phyloP scores from a whole-genome alignment of 2,888 invertebrate species.

The Spilarctia lutea region DNA sequence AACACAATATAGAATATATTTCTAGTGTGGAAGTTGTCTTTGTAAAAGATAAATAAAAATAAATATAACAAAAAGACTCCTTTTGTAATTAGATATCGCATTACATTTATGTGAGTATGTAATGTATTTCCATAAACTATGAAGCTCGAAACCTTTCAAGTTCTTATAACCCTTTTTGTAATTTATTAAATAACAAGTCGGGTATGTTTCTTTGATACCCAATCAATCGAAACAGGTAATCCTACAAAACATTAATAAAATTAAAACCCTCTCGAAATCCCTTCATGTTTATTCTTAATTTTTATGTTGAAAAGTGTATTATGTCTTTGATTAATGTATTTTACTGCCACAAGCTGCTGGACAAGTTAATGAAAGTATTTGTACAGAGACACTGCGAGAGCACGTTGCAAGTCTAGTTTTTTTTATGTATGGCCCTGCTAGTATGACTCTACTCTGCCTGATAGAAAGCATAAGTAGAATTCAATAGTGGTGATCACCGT shows the following conservation, averaged over 20 bases:
- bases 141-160: not conserved
- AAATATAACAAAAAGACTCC: not conserved
- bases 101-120: not conserved
- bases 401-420: no score
- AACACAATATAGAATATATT: no score
- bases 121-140: not conserved
- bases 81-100: not conserved
- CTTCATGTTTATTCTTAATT: not conserved
- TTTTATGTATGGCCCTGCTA: no score
- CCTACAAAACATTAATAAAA: conserved; percentile 7
- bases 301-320: not conserved
- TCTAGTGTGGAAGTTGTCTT: no score
- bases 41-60: no score
- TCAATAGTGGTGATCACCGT: no score
- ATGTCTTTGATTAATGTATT: not conserved
- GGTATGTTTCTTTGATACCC: not conserved
- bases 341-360: not conserved
- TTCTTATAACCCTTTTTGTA: not conserved
- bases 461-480: no score
- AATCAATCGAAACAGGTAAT: conserved; percentile 17
- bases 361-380: not conserved
- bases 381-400: not conserved
- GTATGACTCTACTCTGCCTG: no score
- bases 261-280: conserved; percentile 5
- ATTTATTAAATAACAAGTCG: not conserved